These are phyloP conservation scores for Caiman crocodilus DNA, from an alignment of 2,797 vertebrate species.

Conservation along the genomic window DNA sequence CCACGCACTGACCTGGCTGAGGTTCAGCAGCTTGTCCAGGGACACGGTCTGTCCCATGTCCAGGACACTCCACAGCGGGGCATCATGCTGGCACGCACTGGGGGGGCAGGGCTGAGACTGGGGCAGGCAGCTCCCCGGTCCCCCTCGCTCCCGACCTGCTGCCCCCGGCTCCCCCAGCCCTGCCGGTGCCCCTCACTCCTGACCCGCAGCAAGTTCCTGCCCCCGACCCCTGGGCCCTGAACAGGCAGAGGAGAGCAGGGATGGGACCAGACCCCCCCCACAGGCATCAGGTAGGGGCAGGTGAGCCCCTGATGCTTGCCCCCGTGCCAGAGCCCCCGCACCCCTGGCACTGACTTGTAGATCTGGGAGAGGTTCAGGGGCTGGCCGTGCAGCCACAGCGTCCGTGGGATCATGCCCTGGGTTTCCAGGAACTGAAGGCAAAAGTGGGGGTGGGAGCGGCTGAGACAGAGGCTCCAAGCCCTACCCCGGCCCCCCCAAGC, in stretches of 20 bases:
- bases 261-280: too few relatives aligned
- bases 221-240: background rate
- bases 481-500: background rate
- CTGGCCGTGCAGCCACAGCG: constrained; percentile 67
- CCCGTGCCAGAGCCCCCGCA: rapidly evolving
- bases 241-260: background rate
- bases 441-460: background rate
- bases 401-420: constrained; percentile 69
- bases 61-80: constrained; percentile 84
- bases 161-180: rapidly evolving
- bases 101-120: background rate
- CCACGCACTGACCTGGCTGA: constrained; percentile 80
- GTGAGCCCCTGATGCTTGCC: too few relatives aligned
- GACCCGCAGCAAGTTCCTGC: background rate
- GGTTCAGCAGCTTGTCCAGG: constrained; percentile 82
- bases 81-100: constrained; percentile 85
- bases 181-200: background rate
- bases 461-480: background rate
- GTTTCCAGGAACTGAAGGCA: constrained; percentile 84
- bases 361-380: constrained; percentile 77
- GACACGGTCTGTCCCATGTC: constrained; percentile 77
- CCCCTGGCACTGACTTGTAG: constrained; percentile 82
- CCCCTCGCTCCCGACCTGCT: background rate
- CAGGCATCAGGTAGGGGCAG: too few relatives aligned
- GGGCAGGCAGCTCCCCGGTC: rapidly evolving